Evolutionary conservation across 2,888 invertebrate species (phyloP).

Genomic region (Ypsolopha scabrella): DNA sequence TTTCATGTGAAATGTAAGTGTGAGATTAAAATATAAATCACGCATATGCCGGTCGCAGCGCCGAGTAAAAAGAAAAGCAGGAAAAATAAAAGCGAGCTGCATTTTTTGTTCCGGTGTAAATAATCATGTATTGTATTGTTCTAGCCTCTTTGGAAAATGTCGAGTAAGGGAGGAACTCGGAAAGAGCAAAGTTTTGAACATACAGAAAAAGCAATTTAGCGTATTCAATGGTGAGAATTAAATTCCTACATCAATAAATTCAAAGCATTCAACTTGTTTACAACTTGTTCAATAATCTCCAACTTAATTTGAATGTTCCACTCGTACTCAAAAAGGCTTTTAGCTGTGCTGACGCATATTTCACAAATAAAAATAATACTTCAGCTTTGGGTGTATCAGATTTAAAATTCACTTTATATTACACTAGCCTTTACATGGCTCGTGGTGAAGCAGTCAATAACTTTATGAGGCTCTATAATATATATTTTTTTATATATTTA

Average conservation of each 20-base stretch:
- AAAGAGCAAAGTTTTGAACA: constrained; percentile 12
- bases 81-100: constrained; percentile 3
- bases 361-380: no score
- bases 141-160: not conserved
- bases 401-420: no score
- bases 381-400: no score
- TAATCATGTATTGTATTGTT: not conserved
- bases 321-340: no score
- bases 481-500: no score
- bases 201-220: constrained; percentile 16
- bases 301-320: no score
- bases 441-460: no score
- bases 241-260: constrained; percentile 1
- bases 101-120: not conserved
- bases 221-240: constrained; percentile 9
- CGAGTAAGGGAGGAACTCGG: not conserved
- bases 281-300: no score
- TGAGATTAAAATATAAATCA: not conserved
- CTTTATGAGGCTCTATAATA: no score
- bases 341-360: no score
- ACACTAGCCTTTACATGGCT: no score
- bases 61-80: not conserved
- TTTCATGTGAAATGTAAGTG: not conserved
- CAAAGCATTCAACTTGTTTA: no score
- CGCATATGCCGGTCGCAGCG: not conserved